A percentile compares a stretch with the other conserved stretches of the same genome.
Conservation (phyloP, 1,140 invertebrate species). For the Hydropsyche tenuis region DNA sequence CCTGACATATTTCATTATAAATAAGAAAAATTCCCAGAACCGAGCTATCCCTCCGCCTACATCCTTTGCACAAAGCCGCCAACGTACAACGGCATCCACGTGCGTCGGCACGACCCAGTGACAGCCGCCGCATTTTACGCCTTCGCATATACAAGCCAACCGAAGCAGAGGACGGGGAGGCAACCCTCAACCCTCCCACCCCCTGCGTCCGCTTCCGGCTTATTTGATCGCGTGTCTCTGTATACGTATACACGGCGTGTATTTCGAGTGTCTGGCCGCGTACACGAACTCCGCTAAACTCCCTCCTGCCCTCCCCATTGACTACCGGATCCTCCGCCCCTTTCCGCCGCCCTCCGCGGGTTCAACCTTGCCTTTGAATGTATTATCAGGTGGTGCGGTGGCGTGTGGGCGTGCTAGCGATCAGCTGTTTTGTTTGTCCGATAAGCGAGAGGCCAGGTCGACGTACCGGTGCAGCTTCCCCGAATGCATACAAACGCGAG, state of each 20-base stretch:
- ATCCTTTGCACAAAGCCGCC: no score
- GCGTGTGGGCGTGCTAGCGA: not conserved
- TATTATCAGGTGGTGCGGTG: not conserved
- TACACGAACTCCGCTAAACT: not conserved
- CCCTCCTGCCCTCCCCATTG: not conserved
- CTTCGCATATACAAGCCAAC: not conserved
- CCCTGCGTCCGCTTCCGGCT: constrained; percentile 2
- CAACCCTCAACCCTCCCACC: not conserved
- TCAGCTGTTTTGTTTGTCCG: constrained; percentile 35
- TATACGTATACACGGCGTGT: not conserved
- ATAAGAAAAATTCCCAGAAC: no score
- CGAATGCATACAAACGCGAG: no score
- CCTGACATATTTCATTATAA: no score
- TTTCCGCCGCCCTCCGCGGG: not conserved
- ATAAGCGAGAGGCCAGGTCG: constrained; percentile 19
- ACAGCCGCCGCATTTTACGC: not conserved
- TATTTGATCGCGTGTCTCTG: constrained; percentile 16
- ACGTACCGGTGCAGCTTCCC: constrained; percentile 11
- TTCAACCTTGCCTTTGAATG: constrained; percentile 17
- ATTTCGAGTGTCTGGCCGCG: constrained; percentile 13
- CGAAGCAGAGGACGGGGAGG: not conserved
- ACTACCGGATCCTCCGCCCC: not conserved
- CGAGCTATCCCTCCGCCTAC: no score
- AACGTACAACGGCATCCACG: not conserved
- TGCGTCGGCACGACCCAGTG: constrained; percentile 1